phyloP scores from a whole-genome alignment of 2,797 vertebrate genomes.

The Hyperoplus lanceolatus region DNA sequence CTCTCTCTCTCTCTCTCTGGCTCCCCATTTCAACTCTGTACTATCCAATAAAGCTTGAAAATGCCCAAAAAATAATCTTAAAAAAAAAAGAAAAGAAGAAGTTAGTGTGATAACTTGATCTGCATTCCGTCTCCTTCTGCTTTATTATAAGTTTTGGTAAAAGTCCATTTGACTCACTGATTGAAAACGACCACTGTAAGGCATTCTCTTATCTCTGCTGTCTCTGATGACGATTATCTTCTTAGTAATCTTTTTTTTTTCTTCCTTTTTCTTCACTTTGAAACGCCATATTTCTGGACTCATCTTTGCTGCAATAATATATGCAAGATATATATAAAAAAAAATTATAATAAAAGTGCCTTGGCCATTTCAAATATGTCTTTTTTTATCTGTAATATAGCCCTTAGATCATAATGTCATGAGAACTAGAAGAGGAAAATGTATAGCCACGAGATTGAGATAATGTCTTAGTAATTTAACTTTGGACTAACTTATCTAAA shows the following conservation, averaged over 20 bases:
- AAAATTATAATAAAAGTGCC: constrained; percentile 4
- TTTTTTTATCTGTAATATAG: constrained; percentile 41
- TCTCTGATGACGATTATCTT: constrained; percentile 68
- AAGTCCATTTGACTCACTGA: neutral
- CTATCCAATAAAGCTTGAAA: too few species aligned
- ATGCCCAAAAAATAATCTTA: too few species aligned
- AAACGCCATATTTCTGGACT: constrained; percentile 27
- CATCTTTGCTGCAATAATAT: neutral
- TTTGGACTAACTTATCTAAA: constrained; percentile 9
- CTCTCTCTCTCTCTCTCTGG: too few species aligned
- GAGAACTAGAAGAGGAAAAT: constrained; percentile 11
- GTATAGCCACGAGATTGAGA: constrained; percentile 26
- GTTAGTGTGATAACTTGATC: constrained; percentile 14
- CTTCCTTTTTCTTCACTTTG: constrained; percentile 37
- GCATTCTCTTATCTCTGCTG: constrained; percentile 44
- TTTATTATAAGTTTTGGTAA: too few species aligned
- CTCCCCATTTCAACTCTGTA: too few species aligned
- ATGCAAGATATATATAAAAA: constrained; percentile 19
- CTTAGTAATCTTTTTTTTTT: constrained; percentile 45
- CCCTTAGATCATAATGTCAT: constrained; percentile 51
- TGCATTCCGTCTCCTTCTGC: too few species aligned
- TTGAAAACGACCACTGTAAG: constrained; percentile 21
- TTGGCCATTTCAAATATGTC: constrained; percentile 1
- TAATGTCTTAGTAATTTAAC: constrained; percentile 34
- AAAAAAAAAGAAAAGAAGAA: neutral